A percentile compares a stretch with the other conserved stretches of the same genome.
Conservation (phyloP, 2,888 invertebrate genomes). For the Emmelina monodactyla region DNA sequence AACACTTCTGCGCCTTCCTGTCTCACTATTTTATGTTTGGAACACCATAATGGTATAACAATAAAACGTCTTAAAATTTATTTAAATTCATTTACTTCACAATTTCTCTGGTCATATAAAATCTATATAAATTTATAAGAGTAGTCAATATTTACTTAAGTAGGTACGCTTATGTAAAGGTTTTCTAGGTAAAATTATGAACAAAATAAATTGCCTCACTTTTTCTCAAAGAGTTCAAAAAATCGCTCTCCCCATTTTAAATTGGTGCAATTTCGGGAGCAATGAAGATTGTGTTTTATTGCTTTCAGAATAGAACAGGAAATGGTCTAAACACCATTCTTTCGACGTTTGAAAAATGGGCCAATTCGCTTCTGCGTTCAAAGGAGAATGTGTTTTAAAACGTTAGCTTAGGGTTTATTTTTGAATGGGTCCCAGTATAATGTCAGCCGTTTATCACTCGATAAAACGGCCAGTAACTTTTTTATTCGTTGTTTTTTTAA, state of each 20-base stretch:
- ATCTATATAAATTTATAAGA: no score
- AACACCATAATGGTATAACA: no score
- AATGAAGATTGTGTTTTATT: slow-evolving; percentile 51
- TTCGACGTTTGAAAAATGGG: slow-evolving; percentile 30
- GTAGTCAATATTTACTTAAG: no score
- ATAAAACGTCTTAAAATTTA: no score
- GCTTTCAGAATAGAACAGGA: slow-evolving; percentile 51
- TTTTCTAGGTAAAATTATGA: no score
- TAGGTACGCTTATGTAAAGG: no score
- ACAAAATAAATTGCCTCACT: no score
- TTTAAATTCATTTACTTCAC: no score
- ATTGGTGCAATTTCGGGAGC: slow-evolving; percentile 23
- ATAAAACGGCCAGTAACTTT: slow-evolving; percentile 53
- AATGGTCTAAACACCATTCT: slow-evolving; percentile 43
- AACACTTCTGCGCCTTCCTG: slow-evolving; percentile 49
- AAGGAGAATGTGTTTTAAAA: slow-evolving; percentile 18
- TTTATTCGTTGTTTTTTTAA: slow-evolving; percentile 62
- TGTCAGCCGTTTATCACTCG: slow-evolving; percentile 46
- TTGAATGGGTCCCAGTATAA: slow-evolving; percentile 20
- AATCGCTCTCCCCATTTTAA: slow-evolving; percentile 5
- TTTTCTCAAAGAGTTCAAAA: neutral
- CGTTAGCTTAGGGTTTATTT: slow-evolving; percentile 22
- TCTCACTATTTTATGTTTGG: no score
- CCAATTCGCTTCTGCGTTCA: slow-evolving; percentile 7
- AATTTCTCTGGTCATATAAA: no score